These are phyloP conservation scores for Drosophila ironensis DNA, from an alignment of 1,140 invertebrate genomes.

Conservation along the genomic window DNA sequence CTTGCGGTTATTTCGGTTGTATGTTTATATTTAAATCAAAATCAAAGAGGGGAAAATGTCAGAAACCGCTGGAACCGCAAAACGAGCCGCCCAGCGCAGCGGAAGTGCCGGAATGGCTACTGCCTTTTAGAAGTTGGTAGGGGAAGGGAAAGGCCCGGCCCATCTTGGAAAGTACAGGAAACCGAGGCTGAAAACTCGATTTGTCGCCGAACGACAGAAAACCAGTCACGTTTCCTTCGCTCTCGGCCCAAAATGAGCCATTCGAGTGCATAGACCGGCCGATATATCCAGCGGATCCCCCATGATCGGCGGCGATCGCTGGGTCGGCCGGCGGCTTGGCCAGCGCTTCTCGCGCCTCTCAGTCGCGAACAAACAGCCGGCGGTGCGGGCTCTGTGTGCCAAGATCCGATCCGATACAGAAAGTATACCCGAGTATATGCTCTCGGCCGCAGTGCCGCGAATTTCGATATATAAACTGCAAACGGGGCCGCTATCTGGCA, in stretches of 20 bases:
- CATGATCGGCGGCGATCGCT: neutral
- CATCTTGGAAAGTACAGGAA: slow-evolving; percentile 43
- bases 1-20: neutral
- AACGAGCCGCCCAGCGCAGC: neutral
- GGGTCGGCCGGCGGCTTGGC: slow-evolving; percentile 23
- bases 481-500: slow-evolving; percentile 52
- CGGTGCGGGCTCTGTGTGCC: slow-evolving; percentile 22
- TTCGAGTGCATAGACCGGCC: neutral
- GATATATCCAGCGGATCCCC: slow-evolving; percentile 5
- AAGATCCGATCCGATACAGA: slow-evolving; percentile 4
- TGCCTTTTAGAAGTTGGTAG: too few species aligned
- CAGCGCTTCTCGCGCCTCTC: slow-evolving; percentile 35
- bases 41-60: slow-evolving; percentile 5
- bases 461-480: slow-evolving; percentile 58
- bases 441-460: slow-evolving; percentile 20
- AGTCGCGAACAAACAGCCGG: slow-evolving; percentile 28
- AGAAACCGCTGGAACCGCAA: slow-evolving; percentile 27
- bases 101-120: slow-evolving; percentile 16
- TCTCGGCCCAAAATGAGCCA: neutral
- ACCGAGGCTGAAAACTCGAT: slow-evolving; percentile 23
- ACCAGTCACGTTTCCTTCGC: slow-evolving; percentile 23
- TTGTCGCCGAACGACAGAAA: slow-evolving; percentile 10
- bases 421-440: too few species aligned
- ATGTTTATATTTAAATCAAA: slow-evolving; percentile 2
- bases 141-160: slow-evolving; percentile 32